Percentiles rank a stretch among this genome's conserved stretches.
These are phyloP conservation scores for Cariama cristata DNA, from an alignment of 2,113 vertebrate species.

Conservation along the genomic window DNA sequence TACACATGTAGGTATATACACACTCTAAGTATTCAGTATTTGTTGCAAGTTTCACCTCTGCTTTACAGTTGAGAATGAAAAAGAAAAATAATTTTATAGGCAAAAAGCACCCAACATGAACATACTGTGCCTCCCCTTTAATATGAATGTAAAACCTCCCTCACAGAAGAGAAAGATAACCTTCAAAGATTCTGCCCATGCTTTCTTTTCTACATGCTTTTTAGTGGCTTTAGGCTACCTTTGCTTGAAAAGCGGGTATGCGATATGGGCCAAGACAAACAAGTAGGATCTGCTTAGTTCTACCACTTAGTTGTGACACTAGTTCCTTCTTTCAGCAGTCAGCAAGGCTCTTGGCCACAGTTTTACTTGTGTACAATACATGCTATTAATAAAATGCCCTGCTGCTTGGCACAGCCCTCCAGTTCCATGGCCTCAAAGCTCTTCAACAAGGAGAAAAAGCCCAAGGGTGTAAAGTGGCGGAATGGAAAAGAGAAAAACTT, in stretches of 20 bases:
- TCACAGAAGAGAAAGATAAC: not conserved
- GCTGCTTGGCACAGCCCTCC: not conserved
- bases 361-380: not conserved
- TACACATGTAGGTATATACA: not conserved
- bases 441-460: not conserved
- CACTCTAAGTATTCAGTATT: not conserved
- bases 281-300: not conserved
- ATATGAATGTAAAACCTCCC: not conserved
- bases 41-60: not conserved
- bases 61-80: not conserved
- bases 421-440: not conserved
- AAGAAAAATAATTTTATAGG: not conserved
- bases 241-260: not conserved
- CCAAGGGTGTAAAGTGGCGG: fast-evolving
- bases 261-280: not conserved
- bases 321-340: not conserved
- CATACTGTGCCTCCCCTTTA: not conserved
- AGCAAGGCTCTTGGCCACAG: not conserved
- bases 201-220: not conserved
- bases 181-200: not conserved
- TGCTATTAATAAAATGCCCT: fast-evolving
- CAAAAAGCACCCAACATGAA: not conserved
- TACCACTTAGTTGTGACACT: not conserved
- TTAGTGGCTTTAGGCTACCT: not conserved
- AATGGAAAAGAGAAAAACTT: not conserved